phyloP scores from a whole-genome alignment of 1,140 invertebrate species.

The Tribolium castaneum region DNA sequence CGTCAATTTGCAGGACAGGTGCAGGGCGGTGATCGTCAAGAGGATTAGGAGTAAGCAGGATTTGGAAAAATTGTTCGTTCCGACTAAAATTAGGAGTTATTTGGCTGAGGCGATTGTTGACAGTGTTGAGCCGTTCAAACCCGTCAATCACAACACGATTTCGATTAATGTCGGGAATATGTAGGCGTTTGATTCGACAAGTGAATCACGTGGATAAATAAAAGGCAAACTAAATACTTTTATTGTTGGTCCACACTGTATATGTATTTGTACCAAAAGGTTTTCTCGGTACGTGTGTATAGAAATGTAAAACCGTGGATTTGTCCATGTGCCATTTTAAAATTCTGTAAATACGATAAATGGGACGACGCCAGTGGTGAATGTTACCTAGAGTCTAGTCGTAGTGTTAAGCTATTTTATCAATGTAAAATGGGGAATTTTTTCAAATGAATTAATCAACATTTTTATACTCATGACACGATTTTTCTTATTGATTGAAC shows the following conservation, averaged over 20 bases:
- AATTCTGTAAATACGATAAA: not conserved
- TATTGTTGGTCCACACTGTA: not conserved
- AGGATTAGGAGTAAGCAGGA: constrained; percentile 62
- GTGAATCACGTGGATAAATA: no score
- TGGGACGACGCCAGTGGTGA: constrained; percentile 9
- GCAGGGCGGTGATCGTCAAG: constrained; percentile 69
- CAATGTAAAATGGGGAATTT: not conserved
- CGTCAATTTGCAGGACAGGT: constrained; percentile 75
- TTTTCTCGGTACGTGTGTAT: not conserved
- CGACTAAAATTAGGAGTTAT: constrained; percentile 65
- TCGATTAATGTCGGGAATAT: not conserved
- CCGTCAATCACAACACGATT: constrained; percentile 42
- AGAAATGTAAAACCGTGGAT: constrained; percentile 20
- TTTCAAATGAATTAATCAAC: constrained; percentile 3
- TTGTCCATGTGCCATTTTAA: constrained; percentile 36
- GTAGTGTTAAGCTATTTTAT: constrained; percentile 23
- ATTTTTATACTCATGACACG: constrained; percentile 34
- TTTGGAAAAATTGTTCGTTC: constrained; percentile 66
- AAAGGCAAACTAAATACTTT: not conserved
- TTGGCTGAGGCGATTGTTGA: constrained; percentile 64
- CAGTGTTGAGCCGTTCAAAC: constrained; percentile 53
- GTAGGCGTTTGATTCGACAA: not conserved
- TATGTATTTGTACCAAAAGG: not conserved
- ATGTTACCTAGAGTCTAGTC: constrained; percentile 11
- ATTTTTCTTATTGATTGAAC: constrained; percentile 11